These are phyloP conservation scores for Nyctereutes procyonoides DNA, from an alignment of 2,113 vertebrate genomes.

Conservation along the genomic window DNA sequence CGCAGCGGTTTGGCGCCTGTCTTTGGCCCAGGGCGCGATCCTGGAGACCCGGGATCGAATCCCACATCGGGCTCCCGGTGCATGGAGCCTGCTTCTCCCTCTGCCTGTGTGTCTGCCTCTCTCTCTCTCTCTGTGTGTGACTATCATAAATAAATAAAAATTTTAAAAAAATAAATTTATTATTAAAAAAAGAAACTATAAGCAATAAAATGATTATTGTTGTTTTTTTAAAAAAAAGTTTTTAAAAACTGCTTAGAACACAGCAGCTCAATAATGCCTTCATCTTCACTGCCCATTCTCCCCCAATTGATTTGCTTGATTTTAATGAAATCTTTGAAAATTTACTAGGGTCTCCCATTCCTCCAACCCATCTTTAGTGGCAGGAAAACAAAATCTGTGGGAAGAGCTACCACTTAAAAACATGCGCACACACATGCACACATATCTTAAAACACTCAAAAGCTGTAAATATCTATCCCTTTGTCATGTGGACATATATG, in stretches of 20 bases:
- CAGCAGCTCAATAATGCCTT: background rate
- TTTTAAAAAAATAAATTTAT: no score
- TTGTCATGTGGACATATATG: background rate
- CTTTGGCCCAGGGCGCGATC: no score
- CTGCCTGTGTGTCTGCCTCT: no score
- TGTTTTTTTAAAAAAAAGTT: background rate
- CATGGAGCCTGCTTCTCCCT: no score
- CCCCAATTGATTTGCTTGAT: background rate
- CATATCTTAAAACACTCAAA: slow-evolving; percentile 3
- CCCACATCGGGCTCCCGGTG: no score
- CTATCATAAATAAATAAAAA: no score
- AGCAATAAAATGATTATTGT: no score
- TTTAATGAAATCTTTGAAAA: slow-evolving; percentile 22
- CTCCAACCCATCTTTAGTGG: background rate
- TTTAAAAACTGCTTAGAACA: slow-evolving; percentile 29
- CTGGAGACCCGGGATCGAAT: no score
- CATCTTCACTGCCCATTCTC: background rate
- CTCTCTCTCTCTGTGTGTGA: no score
- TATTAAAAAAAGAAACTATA: no score
- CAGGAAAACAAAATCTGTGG: background rate
- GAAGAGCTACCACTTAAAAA: slow-evolving; percentile 42
- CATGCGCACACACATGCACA: background rate
- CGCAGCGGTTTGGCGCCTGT: no score
- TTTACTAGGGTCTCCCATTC: background rate
- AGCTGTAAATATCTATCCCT: background rate